A percentile compares a stretch with the other conserved stretches of the same genome.
These are phyloP conservation scores for Dreissena polymorpha DNA, from an alignment of 1,140 invertebrate species.

Conservation along the genomic window DNA sequence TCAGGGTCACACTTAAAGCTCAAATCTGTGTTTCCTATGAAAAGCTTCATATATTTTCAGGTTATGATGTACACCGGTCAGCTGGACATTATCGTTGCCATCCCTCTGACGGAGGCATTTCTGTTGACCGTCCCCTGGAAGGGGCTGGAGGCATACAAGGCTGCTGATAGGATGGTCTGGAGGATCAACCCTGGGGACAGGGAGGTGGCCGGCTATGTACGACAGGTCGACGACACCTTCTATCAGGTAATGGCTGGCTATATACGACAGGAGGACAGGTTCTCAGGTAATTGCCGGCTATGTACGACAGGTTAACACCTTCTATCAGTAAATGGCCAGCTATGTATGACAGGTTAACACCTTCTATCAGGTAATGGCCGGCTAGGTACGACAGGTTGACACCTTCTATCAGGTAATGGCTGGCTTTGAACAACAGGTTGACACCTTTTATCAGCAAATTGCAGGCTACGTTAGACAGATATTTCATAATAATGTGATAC, in stretches of 20 bases:
- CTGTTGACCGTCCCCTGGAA: slow-evolving; percentile 85
- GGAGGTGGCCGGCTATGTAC: slow-evolving; percentile 89
- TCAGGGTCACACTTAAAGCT: no score
- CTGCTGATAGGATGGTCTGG: slow-evolving; percentile 85
- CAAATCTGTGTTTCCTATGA: no score
- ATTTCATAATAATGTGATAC: no score
- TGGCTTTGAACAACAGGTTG: no score
- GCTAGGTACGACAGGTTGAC: no score
- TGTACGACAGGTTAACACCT: slow-evolving; percentile 85
- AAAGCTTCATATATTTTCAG: slow-evolving; percentile 42
- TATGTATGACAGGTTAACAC: no score
- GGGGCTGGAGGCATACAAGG: slow-evolving; percentile 84
- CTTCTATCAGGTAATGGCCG: slow-evolving; percentile 12
- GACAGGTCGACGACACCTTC: slow-evolving; percentile 85
- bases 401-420: no score
- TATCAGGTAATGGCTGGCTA: slow-evolving; percentile 89
- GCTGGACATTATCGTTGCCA: slow-evolving; percentile 91
- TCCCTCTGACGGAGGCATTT: slow-evolving; percentile 88
- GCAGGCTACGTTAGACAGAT: no score
- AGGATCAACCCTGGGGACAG: slow-evolving; percentile 81
- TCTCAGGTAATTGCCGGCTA: slow-evolving; percentile 90
- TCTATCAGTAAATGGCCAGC: slow-evolving; percentile 85
- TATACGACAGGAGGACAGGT: slow-evolving; percentile 84
- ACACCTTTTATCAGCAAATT: no score
- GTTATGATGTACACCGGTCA: slow-evolving; percentile 88